Conservation (phyloP, 2,113 vertebrate genomes). For the Herpetotheres cachinnans region DNA sequence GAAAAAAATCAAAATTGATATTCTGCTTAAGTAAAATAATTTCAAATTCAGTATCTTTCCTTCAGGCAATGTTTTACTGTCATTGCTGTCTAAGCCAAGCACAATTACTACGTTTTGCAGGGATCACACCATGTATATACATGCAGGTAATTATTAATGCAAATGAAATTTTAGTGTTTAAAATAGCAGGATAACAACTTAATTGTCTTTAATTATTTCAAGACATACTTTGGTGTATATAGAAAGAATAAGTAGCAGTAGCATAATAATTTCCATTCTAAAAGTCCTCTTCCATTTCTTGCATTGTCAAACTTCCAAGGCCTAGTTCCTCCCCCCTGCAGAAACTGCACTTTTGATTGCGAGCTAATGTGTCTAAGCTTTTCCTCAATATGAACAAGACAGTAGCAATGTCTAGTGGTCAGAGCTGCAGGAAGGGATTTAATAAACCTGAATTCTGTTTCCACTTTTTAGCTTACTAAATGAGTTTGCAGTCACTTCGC, state of each 20-base stretch:
- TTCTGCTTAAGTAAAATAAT: background rate
- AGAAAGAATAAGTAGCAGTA: background rate
- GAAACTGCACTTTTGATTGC: background rate
- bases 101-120: background rate
- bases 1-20: background rate
- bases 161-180: constrained; percentile 10
- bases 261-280: background rate
- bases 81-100: background rate
- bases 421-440: background rate
- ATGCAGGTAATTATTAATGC: constrained; percentile 9
- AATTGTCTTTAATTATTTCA: constrained; percentile 4
- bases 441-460: background rate
- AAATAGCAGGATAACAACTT: background rate
- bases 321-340: background rate
- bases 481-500: background rate
- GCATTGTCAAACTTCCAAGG: background rate
- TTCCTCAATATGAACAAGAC: background rate
- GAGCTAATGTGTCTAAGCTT: background rate
- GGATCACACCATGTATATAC: background rate
- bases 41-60: background rate
- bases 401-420: background rate
- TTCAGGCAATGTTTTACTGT: background rate
- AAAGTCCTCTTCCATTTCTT: background rate
- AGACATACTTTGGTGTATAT: background rate
- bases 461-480: background rate